Percentiles rank a stretch among this genome's conserved stretches.
Evolutionary conservation across 35 echinoderm and acorn worm genomes (phyloP).

Genomic region (Lytechinus pictus): DNA sequence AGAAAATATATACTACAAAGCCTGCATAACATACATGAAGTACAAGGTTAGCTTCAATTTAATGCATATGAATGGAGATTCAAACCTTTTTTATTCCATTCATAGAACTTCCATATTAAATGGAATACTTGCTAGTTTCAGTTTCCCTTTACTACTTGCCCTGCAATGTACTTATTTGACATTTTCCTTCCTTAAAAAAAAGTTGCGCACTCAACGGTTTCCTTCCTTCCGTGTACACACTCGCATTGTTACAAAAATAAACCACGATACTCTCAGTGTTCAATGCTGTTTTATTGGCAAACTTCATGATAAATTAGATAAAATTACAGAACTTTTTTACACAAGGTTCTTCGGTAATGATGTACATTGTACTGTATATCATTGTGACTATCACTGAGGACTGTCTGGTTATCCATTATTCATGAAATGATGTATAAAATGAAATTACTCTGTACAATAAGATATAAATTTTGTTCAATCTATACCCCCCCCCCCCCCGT

Average conservation of each 20-base stretch:
- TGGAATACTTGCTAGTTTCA: not conserved
- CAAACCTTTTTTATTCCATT: not conserved
- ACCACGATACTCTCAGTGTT: not conserved
- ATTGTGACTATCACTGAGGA: no score
- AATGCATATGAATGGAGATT: not conserved
- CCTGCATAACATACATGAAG: not conserved
- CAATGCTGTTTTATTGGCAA: not conserved
- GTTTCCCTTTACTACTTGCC: not conserved
- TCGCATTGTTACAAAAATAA: constrained; percentile 6
- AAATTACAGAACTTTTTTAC: no score
- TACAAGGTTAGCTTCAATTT: not conserved
- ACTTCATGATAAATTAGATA: not conserved
- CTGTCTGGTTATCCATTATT: no score
- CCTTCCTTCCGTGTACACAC: not conserved
- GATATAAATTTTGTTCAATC: no score
- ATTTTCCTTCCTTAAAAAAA: constrained; percentile 4
- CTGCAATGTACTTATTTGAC: not conserved
- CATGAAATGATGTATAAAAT: no score
- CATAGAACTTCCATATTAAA: not conserved
- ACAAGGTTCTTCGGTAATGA: no score
- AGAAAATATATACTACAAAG: not conserved
- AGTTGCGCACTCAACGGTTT: not conserved
- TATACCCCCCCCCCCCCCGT: no score
- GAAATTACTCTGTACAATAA: no score
- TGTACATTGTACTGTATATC: no score